A percentile compares a stretch with the other conserved stretches of the same genome.
phyloP scores from a whole-genome alignment of 2,797 vertebrate genomes.

The Tamandua tetradactyla region DNA sequence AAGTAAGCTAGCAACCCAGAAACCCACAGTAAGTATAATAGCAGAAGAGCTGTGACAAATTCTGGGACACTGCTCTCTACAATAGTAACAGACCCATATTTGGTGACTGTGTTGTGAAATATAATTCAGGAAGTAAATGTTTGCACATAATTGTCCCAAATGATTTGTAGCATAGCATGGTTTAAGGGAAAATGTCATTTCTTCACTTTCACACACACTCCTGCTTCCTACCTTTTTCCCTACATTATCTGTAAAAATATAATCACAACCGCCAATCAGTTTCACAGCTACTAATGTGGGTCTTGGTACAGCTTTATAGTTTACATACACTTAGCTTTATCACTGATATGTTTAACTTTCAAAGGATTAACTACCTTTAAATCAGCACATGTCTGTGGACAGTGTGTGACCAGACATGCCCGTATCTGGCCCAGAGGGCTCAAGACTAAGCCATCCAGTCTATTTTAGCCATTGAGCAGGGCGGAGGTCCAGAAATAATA shows the following conservation, averaged over 20 bases:
- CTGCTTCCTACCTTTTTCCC: neutral
- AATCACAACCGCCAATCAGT: neutral
- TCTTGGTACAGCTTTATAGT: neutral
- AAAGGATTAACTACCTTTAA: neutral
- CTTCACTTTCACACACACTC: neutral
- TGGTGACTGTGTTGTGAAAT: neutral
- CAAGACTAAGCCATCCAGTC: neutral
- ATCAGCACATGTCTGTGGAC: neutral
- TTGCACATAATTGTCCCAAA: neutral
- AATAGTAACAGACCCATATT: neutral
- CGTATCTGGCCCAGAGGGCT: neutral
- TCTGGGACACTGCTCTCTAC: neutral
- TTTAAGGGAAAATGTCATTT: constrained; percentile 28
- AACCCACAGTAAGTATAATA: neutral
- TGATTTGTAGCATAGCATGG: neutral
- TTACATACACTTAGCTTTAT: constrained; percentile 22
- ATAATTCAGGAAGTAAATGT: constrained; percentile 25
- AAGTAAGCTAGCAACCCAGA: neutral
- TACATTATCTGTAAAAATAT: neutral
- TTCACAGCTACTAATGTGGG: neutral
- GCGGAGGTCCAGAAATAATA: constrained; percentile 47
- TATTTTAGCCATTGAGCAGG: neutral
- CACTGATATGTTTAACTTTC: neutral
- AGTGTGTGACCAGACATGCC: neutral
- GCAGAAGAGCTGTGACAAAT: neutral